Percentiles rank a stretch among this genome's conserved stretches.
These are phyloP conservation scores for Sebastes schlegelii DNA, from an alignment of 2,113 vertebrate genomes.

Conservation along the genomic window DNA sequence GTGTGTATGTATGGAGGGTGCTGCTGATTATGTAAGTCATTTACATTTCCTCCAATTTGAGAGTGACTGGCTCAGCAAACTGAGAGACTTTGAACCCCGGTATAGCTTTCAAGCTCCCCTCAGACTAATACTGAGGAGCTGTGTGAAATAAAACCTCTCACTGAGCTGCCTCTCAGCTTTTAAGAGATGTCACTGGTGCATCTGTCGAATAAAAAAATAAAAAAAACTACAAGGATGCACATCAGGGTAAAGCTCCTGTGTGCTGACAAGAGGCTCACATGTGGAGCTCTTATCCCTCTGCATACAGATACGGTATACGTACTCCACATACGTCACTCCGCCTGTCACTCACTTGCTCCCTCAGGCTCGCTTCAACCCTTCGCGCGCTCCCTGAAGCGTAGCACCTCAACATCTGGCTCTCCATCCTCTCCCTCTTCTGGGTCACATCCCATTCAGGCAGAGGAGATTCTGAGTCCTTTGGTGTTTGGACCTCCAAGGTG, in stretches of 20 bases:
- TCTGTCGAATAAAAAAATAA: constrained; percentile 3
- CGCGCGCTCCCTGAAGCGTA: constrained; percentile 49
- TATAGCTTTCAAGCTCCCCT: constrained; percentile 63
- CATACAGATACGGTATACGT: constrained; percentile 35
- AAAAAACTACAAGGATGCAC: constrained; percentile 2
- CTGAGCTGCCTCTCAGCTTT: constrained; percentile 67
- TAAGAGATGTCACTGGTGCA: constrained; percentile 52
- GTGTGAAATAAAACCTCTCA: constrained; percentile 59
- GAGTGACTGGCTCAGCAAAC: constrained; percentile 70
- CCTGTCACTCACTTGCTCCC: constrained; percentile 60
- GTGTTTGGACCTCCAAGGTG: constrained; percentile 52
- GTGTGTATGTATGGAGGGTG: not conserved
- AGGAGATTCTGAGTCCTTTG: constrained; percentile 41
- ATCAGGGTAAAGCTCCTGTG: constrained; percentile 53
- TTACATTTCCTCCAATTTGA: constrained; percentile 69
- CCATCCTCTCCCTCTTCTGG: constrained; percentile 56
- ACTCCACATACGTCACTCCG: constrained; percentile 31
- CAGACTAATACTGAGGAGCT: constrained; percentile 62
- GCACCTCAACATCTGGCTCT: constrained; percentile 73
- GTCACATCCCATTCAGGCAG: constrained; percentile 61
- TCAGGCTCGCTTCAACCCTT: constrained; percentile 38
- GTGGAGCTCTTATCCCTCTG: constrained; percentile 54
- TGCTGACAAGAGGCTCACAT: constrained; percentile 62
- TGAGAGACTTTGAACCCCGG: constrained; percentile 54
- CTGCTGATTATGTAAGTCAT: constrained; percentile 68